Conservation (phyloP, 2,888 invertebrate species). For the Netelia inedita region DNA sequence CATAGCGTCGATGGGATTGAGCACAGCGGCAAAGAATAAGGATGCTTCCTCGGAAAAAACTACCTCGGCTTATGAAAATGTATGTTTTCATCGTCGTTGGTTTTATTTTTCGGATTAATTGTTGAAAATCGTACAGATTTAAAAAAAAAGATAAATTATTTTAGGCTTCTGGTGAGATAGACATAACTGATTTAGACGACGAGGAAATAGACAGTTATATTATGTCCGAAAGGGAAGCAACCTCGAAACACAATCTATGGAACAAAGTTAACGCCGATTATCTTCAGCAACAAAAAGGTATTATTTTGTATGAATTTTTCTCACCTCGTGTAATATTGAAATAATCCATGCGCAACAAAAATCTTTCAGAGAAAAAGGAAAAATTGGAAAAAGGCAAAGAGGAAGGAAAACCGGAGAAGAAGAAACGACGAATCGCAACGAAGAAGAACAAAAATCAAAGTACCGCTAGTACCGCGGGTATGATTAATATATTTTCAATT, state of each 20-base stretch:
- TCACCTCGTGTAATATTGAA: background rate
- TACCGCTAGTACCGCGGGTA: constrained; percentile 87
- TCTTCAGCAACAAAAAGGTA: constrained; percentile 92
- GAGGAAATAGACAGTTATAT: constrained; percentile 96
- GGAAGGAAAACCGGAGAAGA: constrained; percentile 94
- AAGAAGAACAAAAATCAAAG: constrained; percentile 88
- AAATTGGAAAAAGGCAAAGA: constrained; percentile 92
- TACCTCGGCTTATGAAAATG: constrained; percentile 71
- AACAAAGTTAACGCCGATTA: constrained; percentile 94
- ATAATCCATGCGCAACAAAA: background rate
- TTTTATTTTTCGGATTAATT: constrained; percentile 59
- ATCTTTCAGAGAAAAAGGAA: constrained; percentile 91
- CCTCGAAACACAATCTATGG: constrained; percentile 95
- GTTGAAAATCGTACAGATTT: constrained; percentile 56
- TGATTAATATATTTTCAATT: constrained; percentile 21
- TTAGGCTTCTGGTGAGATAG: constrained; percentile 86
- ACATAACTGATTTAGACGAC: constrained; percentile 93
- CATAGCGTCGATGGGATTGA: constrained; percentile 92
- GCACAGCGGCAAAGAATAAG: constrained; percentile 81
- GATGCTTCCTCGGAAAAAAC: constrained; percentile 59
- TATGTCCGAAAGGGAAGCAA: constrained; percentile 92
- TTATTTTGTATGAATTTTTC: constrained; percentile 73
- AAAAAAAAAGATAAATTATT: constrained; percentile 64
- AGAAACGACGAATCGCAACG: constrained; percentile 89
- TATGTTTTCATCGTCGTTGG: constrained; percentile 60